Evolutionary conservation across 2,113 vertebrate genomes (phyloP), one percentile per base, ranked within the genome.

Genomic region (Entelurus aequoreus): DNA sequence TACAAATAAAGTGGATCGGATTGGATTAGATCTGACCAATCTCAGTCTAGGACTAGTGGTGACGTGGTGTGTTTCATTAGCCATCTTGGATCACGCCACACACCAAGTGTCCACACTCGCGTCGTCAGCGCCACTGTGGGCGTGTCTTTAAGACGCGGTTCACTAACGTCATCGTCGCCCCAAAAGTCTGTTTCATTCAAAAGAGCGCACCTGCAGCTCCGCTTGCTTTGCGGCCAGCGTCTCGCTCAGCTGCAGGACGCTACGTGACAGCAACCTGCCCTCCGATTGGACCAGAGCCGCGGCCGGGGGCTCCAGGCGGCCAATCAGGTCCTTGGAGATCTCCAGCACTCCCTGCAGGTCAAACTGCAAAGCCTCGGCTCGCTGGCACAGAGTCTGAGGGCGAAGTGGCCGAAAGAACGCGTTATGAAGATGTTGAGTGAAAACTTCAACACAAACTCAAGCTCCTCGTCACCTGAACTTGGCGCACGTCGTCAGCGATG

Each of bases 151-250:
- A 19, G 19, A 19, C 19, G 19, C 19, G 19, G 19, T 19, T 19
- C 19, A 19, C 19, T 19, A 28, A 3, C 28, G 28, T 28, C 28
- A 28, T 28, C 28, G 28, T 28, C 28, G 28, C 28, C 28, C 28
- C 2, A 28, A 5, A 51, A 21, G 5, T 9, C 8, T 9, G 6
- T 3, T 62, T 52, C 59, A 72, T 63, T 57, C 38, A 71, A 9
- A 2, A 52, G 6, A 3, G 5, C 6, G 5, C 75, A 97, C 96
- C 93, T 93, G 87, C 62, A 93, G 84, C 36, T 91, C 88, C 38
- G 77, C 66, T 65, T 83, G 69, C 69, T 88, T 94, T 68, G 55
- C 65, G 21, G 78, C 76, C 38, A 94, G 71, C 40, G 72, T 82
- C 74, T 84, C 86, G 60, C 90, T 80, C 77, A 94, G 76, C 81